Base-by-base conservation (phyloP, 2,113 vertebrate genomes). In the Pluvianellus socialis region DNA sequence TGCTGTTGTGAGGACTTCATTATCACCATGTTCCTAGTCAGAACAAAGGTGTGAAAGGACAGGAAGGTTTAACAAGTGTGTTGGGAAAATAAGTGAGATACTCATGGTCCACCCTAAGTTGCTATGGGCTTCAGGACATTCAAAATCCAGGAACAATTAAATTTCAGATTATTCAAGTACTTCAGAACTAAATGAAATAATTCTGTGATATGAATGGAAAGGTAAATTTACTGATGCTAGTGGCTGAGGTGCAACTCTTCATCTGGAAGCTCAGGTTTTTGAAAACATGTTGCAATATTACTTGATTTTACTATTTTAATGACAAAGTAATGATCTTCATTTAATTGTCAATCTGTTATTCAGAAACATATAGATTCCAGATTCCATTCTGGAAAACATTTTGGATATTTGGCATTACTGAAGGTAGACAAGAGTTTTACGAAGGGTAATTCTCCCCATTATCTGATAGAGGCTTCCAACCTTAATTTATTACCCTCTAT, bases 1-100 rank as follows among this genome's bases (percentile, higher is more conserved):
- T 82, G 68, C 38, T 88, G n/a, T 72, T 79, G 12, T 80, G 91
- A 95, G 82, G 94, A 91, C 86, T 94, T 97, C 87, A 96, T 95
- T 96, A 94, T 90, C 81, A 95, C 71, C 24, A 18, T 28, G 40
- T 45, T 94, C 53, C 35, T 79, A 82, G 42, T 86, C 91, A 95
- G 89, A 95, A 86, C 28, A 86, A 81, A 96, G 56, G 74, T 94
- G 91, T 91, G 90, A 97, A 96, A 83, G 63, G 52, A 94, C 74
- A 90, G 65, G 56, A 76, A 86, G 59, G 14, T 92, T 94, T 88
- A 88, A 79, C 32, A 87, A 72, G 67, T 45, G 52, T 71, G 56
- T 87, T 71, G 38, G 75, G 91, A 91, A 97, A 95, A 90, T 56
- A 90, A 94, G 83, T 75, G 27, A 85, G 86, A 84, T 71, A 35